Percentiles rank a stretch among this genome's conserved stretches.
These are phyloP conservation scores for Etia nguti DNA, from an alignment of 2,113 vertebrate species.

Conservation along the genomic window DNA sequence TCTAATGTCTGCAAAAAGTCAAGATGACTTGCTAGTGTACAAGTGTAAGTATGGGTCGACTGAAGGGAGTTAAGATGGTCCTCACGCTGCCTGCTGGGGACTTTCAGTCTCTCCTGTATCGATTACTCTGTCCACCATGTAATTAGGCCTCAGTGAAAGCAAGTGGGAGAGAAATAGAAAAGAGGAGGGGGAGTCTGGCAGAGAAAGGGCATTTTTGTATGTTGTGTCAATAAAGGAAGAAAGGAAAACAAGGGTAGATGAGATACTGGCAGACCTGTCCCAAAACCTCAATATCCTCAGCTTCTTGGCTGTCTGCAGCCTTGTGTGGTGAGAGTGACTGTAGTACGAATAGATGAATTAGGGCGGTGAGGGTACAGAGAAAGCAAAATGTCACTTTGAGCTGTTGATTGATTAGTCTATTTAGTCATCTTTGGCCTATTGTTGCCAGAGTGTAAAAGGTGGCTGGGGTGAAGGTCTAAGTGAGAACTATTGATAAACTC, in stretches of 20 bases:
- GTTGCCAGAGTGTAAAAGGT: neutral
- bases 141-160: conserved; percentile 69
- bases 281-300: conserved; percentile 29
- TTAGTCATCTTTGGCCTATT: neutral
- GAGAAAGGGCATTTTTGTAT: conserved; percentile 49
- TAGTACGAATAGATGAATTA: conserved; percentile 13
- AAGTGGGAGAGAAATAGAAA: conserved; percentile 37
- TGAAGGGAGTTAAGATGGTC: conserved; percentile 45
- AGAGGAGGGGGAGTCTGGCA: conserved; percentile 8
- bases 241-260: conserved; percentile 51
- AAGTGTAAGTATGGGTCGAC: conserved; percentile 45
- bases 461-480: neutral
- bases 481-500: neutral
- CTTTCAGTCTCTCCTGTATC: conserved; percentile 65
- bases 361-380: neutral
- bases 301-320: neutral
- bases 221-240: conserved; percentile 59
- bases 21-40: conserved; percentile 50
- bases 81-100: conserved; percentile 55
- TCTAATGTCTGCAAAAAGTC: conserved; percentile 59
- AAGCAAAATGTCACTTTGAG: conserved; percentile 41
- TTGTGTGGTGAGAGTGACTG: neutral
- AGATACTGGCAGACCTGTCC: conserved; percentile 26
- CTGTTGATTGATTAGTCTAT: conserved; percentile 20
- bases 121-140: conserved; percentile 68